Conservation (phyloP, 1,140 invertebrate genomes). For the Nephila pilipes region DNA sequence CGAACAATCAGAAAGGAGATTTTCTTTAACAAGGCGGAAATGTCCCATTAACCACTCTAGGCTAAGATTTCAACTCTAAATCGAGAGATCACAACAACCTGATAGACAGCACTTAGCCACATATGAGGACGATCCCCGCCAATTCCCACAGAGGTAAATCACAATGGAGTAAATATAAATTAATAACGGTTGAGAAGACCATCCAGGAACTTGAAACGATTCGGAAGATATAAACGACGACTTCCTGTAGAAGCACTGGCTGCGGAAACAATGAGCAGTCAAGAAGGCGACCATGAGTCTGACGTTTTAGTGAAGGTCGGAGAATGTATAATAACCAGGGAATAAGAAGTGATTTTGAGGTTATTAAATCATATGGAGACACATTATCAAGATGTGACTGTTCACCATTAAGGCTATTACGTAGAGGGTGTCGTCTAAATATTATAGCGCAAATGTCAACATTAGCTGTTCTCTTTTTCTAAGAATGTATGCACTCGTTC, state of each 20-base stretch:
- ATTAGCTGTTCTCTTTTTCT: not conserved
- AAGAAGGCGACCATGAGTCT: constrained; percentile 23
- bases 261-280: constrained; percentile 56
- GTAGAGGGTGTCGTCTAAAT: not conserved
- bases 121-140: constrained; percentile 30
- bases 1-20: not conserved
- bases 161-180: constrained; percentile 56
- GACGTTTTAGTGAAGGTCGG: constrained; percentile 17
- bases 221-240: constrained; percentile 58
- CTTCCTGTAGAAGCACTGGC: constrained; percentile 17
- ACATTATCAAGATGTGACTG: not conserved
- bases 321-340: not conserved
- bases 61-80: not conserved
- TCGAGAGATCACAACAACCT: constrained; percentile 37
- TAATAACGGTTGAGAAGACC: constrained; percentile 51
- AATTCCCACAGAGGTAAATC: constrained; percentile 58
- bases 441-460: not conserved
- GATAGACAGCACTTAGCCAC: constrained; percentile 18
- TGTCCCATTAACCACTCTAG: constrained; percentile 14
- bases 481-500: not conserved
- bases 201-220: constrained; percentile 22
- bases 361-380: not conserved
- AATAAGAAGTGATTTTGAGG: constrained; percentile 1
- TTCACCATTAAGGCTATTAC: not conserved
- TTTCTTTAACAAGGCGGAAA: constrained; percentile 36